Percentiles rank a stretch among this genome's conserved stretches.
These are phyloP conservation scores for cattle (Bos taurus) DNA, from an alignment of 2,113 vertebrate genomes.

Conservation along the genomic window DNA sequence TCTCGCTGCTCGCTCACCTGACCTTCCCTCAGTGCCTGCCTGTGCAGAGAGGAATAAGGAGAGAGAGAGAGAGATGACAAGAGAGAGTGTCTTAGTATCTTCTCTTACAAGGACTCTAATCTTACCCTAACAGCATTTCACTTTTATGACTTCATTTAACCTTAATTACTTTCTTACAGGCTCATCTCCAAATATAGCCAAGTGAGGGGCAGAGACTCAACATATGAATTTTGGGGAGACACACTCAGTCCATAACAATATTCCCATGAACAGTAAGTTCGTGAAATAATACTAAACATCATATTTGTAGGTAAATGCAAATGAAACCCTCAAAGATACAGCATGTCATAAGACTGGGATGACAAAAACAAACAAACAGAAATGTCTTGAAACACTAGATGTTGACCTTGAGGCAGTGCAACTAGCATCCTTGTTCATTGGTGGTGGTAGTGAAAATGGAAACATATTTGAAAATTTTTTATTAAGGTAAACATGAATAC, in stretches of 20 bases:
- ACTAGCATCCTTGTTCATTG: background rate
- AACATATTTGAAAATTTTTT: background rate
- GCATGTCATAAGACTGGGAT: background rate
- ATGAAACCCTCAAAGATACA: background rate
- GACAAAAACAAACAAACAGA: background rate
- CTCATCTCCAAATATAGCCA: background rate
- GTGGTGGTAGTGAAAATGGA: background rate
- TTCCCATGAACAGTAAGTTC: background rate
- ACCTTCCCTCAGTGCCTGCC: background rate
- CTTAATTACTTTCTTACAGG: background rate
- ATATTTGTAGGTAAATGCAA: background rate
- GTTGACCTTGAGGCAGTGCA: background rate
- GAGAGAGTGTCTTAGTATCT: background rate
- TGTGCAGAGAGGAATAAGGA: too few species aligned
- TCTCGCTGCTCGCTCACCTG: background rate
- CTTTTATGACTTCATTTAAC: background rate
- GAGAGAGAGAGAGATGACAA: background rate
- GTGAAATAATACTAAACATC: background rate
- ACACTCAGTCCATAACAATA: background rate
- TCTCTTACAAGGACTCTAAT: background rate
- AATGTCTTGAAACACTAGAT: too few species aligned
- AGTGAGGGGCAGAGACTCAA: background rate
- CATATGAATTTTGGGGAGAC: background rate
- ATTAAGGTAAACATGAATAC: background rate
- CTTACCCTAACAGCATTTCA: background rate